Evolutionary conservation across 2,888 invertebrate genomes (phyloP).

Genomic region (Dorcus parallelipipedus): DNA sequence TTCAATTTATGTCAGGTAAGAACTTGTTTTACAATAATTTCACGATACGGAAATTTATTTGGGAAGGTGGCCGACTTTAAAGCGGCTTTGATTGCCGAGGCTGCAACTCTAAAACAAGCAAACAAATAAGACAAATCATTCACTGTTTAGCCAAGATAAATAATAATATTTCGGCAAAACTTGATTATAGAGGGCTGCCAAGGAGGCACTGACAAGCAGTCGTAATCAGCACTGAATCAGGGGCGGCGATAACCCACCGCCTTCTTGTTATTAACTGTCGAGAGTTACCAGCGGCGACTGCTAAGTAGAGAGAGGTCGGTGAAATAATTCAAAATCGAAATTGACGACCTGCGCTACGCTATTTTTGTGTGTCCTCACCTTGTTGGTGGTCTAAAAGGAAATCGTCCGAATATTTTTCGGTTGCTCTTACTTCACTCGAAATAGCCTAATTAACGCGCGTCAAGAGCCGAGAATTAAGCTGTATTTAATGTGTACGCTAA

Average conservation of each 20-base stretch:
- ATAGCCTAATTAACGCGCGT: no score
- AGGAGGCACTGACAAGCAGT: constrained; percentile 28
- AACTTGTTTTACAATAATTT: no score
- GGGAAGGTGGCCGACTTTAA: no score
- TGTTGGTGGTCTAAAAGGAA: constrained; percentile 18
- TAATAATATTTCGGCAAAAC: constrained; percentile 31
- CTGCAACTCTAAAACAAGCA: no score
- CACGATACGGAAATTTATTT: no score
- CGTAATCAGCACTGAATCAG: constrained; percentile 23
- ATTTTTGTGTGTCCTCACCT: constrained; percentile 23
- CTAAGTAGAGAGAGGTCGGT: constrained; percentile 20
- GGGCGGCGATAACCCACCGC: constrained; percentile 21
- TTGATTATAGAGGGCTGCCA: constrained; percentile 29
- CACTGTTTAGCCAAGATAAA: constrained; percentile 22
- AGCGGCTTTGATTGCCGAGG: no score
- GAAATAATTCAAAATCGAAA: constrained; percentile 7
- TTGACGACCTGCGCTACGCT: constrained; percentile 22
- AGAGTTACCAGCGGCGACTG: constrained; percentile 22
- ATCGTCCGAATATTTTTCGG: no score
- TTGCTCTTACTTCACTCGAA: no score
- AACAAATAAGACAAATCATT: no score
- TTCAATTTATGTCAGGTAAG: no score
- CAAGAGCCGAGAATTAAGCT: no score
- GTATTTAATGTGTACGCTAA: no score
- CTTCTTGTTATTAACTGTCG: constrained; percentile 24